Evolutionary conservation across 30 jellyfish, hydroid and myxozoan species (phyloP).

Genomic region (Cassiopea andromeda): DNA sequence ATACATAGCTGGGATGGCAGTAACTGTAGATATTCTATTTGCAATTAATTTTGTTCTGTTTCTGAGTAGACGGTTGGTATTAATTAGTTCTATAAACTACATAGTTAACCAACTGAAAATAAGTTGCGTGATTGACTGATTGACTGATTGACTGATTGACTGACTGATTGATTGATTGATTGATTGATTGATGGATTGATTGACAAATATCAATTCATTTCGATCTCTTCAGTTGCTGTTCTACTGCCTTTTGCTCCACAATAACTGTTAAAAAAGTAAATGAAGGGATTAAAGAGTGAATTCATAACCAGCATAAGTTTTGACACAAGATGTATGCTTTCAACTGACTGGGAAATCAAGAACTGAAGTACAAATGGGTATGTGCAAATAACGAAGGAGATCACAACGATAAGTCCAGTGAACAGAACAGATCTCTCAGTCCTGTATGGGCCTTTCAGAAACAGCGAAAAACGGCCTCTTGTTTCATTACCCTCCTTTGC

Average conservation of each 20-base stretch:
- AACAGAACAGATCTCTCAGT: slow-evolving; percentile 29
- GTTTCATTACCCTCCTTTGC: neutral
- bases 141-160: too few species aligned
- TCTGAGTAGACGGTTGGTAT: too few species aligned
- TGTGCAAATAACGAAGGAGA: slow-evolving; percentile 35
- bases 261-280: slow-evolving; percentile 55
- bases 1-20: too few species aligned
- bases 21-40: too few species aligned
- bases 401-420: slow-evolving; percentile 39
- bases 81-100: too few species aligned
- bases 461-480: neutral
- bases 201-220: neutral
- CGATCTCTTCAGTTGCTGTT: neutral
- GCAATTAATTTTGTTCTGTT: too few species aligned
- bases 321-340: neutral
- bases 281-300: slow-evolving; percentile 42
- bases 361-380: slow-evolving; percentile 49
- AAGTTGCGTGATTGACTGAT: too few species aligned
- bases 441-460: slow-evolving; percentile 10
- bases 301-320: slow-evolving; percentile 23
- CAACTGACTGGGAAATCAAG: slow-evolving; percentile 3
- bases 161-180: too few species aligned
- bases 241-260: neutral
- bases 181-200: neutral
- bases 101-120: too few species aligned